phyloP scores from a whole-genome alignment of 2,113 vertebrate genomes.

The Caranx ignobilis region DNA sequence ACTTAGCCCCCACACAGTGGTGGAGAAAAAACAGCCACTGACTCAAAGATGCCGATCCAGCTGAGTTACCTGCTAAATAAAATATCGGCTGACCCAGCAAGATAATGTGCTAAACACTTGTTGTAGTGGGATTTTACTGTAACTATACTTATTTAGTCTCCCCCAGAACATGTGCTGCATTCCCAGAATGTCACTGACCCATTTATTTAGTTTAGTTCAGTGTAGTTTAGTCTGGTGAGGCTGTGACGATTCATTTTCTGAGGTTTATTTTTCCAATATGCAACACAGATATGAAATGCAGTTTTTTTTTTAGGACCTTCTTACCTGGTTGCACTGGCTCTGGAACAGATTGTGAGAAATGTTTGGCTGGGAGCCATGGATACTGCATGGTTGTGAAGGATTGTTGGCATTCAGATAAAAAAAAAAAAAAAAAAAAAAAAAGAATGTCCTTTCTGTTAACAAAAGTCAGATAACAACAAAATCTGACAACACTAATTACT shows the following conservation, averaged over 20 bases:
- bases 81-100: constrained; percentile 43
- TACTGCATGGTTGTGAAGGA: neutral
- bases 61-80: constrained; percentile 51
- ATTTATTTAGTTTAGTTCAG: constrained; percentile 20
- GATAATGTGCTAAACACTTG: constrained; percentile 26
- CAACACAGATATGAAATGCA: neutral
- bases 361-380: neutral
- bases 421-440: neutral
- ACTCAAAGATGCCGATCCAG: constrained; percentile 43
- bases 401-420: neutral
- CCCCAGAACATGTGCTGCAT: neutral
- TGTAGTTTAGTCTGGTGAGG: constrained; percentile 1
- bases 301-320: neutral
- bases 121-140: constrained; percentile 6
- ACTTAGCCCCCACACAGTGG: constrained; percentile 3
- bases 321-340: neutral
- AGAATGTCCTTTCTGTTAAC: neutral
- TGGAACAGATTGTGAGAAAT: neutral
- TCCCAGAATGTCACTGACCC: constrained; percentile 5
- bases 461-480: neutral
- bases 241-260: neutral
- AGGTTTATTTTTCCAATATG: constrained; percentile 11
- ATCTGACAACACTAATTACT: neutral
- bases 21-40: constrained; percentile 29
- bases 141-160: neutral